Evolutionary conservation across 2,113 vertebrate species (phyloP), one percentile per base, ranked within the genome.

Genomic region (Acinonyx jubatus): DNA sequence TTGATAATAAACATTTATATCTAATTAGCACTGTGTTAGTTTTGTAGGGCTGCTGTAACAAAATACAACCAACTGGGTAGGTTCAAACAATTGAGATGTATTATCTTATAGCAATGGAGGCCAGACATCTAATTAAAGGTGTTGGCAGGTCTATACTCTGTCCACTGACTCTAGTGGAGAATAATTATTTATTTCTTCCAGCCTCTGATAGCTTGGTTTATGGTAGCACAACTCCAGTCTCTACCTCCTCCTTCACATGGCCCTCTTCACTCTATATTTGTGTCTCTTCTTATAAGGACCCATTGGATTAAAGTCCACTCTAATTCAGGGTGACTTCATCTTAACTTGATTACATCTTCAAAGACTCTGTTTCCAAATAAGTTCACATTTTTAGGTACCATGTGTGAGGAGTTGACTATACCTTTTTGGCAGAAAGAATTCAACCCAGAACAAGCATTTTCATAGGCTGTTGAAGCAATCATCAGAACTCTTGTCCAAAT

Each of bases 191-290:
- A 13, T 69, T 33, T 87, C 8, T 79, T 61, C n/a, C 23, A 57
- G 13, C 8, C 41, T 31, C 41, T 50, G 6, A 36, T 27, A 57
- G 5, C 66, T 66, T 73, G 27, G 5, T 1, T 36, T 41, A 3
- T 38, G 23, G 13, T 4, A 57, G 25, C 10, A 45, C 10, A 55
- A 74, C 29, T n/a, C 16, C 27, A 25, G 1, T 38, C 45, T 57
- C 66, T 66, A 16, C 6, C 9, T 87, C 73, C 3, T 3, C 80
- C 36, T 78, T 36, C 9, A 8, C 3, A 29, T 50, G 50, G 16
- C 1, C 3, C 1, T 5, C 29, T 15, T 19, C 6, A 23, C 14
- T 68, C 1, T 74, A 1, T 13, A 10, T 38, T 8, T 38, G 29
- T 50, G 9, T 61, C 13, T 66, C 50, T 50, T 89, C 25, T 71